Evolutionary conservation across 2,888 invertebrate genomes (phyloP), one percentile per base, ranked within the genome.

Genomic region (Epiblema foenella): DNA sequence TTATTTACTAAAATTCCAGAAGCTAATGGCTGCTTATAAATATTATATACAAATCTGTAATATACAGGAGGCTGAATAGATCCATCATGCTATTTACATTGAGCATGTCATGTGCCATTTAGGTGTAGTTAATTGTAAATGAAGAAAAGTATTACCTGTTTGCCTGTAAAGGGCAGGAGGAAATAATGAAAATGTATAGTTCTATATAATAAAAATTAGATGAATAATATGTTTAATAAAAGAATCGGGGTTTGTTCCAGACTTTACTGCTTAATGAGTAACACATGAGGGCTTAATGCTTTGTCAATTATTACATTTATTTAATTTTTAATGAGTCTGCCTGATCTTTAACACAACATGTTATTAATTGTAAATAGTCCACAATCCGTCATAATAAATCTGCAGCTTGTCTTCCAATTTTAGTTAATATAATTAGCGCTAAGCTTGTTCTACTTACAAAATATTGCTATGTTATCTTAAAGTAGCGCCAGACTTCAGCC

Each of bases 401-500:
- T 46, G 11, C 18, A 20, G 52, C 11, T 52, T 12, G 52, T 29
- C 29, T 29, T 12, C 54, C 29, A 29, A 56, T 56, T 29, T 29
- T 56, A 46, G 46, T 46, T 15, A 8, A 37, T 52, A 39, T n/a
- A 8, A 62, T 54, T 60, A 20, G 46, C 54, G 20, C 56, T 29
- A 9, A 29, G 29, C 62, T 67, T 57, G 67, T 46, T 62, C 56
- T 49, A 71, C 56, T 62, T 66, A 51, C 66, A 39, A 57, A 58
- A 24, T 67, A 57, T 71, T 71, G 46, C 49, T 39, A 37, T 29
- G 54, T 71, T 71, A 71, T 71, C 67, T 59, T 51, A 20, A 52
- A 59, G 60, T 57, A 58, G 65, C 69, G 58, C 39, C 37, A 54
- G n/a, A 11, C 37, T 20, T 42, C 56, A 52, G 37, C n/a, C 12